Evolutionary conservation across 2,888 invertebrate species (phyloP).

Genomic region (Drosophila tripunctata): DNA sequence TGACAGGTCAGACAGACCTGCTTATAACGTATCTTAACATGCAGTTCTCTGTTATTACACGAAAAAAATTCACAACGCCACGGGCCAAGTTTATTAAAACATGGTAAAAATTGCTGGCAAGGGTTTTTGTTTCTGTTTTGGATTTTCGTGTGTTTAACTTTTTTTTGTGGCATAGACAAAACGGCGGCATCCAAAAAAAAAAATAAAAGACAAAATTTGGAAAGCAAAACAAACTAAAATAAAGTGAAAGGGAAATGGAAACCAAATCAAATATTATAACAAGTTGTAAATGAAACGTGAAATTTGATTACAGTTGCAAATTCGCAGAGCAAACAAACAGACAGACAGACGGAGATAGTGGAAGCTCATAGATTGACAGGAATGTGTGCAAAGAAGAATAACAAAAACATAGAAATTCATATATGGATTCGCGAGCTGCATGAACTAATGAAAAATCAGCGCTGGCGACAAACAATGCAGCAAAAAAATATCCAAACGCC

Average conservation of each 20-base stretch:
- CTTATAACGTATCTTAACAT: conserved; percentile 27
- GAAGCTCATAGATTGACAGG: conserved; percentile 9
- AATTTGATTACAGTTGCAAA: conserved; percentile 66
- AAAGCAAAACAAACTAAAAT: conserved; percentile 5
- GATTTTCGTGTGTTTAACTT: conserved; percentile 23
- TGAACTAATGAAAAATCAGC: conserved; percentile 47
- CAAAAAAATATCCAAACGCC: conserved; percentile 51
- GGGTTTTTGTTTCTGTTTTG: conserved; percentile 42
- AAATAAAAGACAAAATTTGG: no score
- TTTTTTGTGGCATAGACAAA: conserved; percentile 65
- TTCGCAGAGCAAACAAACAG: conserved; percentile 31
- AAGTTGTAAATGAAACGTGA: conserved; percentile 62
- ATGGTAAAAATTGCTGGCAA: conserved; percentile 41
- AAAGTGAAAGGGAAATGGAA: conserved; percentile 30
- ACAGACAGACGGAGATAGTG: neutral
- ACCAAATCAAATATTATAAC: conserved; percentile 44
- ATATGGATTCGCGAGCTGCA: conserved; percentile 46
- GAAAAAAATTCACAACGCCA: conserved; percentile 30
- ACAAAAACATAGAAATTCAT: conserved; percentile 29
- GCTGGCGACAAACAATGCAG: conserved; percentile 25
- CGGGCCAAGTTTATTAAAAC: conserved; percentile 31
- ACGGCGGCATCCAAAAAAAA: no score
- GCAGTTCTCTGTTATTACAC: conserved; percentile 4
- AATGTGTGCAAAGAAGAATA: conserved; percentile 14
- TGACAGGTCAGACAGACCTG: conserved; percentile 29